Evolutionary conservation across 2,797 vertebrate species (phyloP), one percentile per base, ranked within the genome.

Genomic region (Hybognathus amarus): DNA sequence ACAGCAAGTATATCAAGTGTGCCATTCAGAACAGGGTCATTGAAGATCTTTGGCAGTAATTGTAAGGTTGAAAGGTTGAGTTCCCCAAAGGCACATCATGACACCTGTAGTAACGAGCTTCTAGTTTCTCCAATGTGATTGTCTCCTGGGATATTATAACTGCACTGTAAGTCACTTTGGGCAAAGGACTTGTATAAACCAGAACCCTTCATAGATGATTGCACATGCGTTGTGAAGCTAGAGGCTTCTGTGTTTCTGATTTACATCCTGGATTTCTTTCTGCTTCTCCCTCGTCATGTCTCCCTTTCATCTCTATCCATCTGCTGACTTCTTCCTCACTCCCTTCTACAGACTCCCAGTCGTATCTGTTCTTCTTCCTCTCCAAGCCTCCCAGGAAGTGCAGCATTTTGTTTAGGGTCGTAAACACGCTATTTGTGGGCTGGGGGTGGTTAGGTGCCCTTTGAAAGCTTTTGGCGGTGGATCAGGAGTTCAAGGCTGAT

Each of bases 391-490:
- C 59, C 70, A 36, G 50, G 73, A 69, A 59, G 61, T 45, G 6
- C 73, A 59, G 64, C 10, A 36, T 68, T 76, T 82, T 1, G 1
- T 74, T 76, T 76, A 50, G 50, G 71, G 61, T 68, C 36, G 24
- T 82, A 76, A 82, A 82, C 47, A 56, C 47, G 38, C 61, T 82
- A 79, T 79, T 77, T 83, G 81, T 69, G 73, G 81, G 36, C 18
- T 77, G 27, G 33, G 12, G 13, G 40, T 36, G 15, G 76, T 50
- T 52, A 24, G 33, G n/a, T 79, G 64, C 47, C 73, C 63, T 77
- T 66, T 83, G 71, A 77, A 77, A 83, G 73, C 59, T 59, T 68
- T 83, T 83, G 81, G 73, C 64, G 3, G 50, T 64, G 36, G 13
- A 8, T 83, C 63, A 77, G 63, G 63, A 56, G 63, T 69, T 83